Evolutionary conservation across 1,140 invertebrate species (phyloP).

Genomic region (Calephelis nemesis): DNA sequence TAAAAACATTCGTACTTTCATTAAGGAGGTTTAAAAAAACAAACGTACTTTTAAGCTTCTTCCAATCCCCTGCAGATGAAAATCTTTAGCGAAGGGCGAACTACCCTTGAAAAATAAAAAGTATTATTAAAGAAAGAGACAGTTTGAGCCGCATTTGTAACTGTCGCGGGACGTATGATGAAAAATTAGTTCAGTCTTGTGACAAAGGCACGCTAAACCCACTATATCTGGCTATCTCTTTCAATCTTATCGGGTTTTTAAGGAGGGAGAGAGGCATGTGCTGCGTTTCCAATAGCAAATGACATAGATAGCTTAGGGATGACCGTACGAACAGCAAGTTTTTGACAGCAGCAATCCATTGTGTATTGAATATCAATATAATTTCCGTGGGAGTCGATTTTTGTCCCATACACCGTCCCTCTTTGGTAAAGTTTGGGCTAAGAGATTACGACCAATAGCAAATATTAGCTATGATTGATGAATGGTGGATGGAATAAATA

Average conservation of each 20-base stretch:
- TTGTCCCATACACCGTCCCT: conserved; percentile 67
- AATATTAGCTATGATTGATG: conserved; percentile 66
- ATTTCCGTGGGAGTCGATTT: conserved; percentile 77
- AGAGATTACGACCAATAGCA: conserved; percentile 75
- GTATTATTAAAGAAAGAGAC: conserved; percentile 81
- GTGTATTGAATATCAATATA: conserved; percentile 81
- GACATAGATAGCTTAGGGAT: conserved; percentile 78
- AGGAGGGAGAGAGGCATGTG: conserved; percentile 41
- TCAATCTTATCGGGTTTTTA: conserved; percentile 43
- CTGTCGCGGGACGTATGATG: conserved; percentile 79
- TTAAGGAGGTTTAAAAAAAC: conserved; percentile 44
- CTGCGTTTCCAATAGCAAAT: conserved; percentile 76
- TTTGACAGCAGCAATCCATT: conserved; percentile 79
- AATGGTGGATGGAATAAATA: neutral
- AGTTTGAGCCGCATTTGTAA: conserved; percentile 80
- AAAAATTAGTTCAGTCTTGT: conserved; percentile 80
- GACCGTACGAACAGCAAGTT: conserved; percentile 79
- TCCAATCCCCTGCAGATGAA: conserved; percentile 69
- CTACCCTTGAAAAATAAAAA: conserved; percentile 79
- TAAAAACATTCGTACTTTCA: conserved; percentile 23
- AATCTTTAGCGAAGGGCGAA: conserved; percentile 74
- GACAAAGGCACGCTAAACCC: conserved; percentile 75
- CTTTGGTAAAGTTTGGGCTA: conserved; percentile 64
- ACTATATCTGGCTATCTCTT: conserved; percentile 60
- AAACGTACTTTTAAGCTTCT: conserved; percentile 74